A percentile compares a stretch with the other conserved stretches of the same genome.
These are phyloP conservation scores for Dufourea novaeangliae DNA, from an alignment of 1,140 invertebrate genomes.

Conservation along the genomic window DNA sequence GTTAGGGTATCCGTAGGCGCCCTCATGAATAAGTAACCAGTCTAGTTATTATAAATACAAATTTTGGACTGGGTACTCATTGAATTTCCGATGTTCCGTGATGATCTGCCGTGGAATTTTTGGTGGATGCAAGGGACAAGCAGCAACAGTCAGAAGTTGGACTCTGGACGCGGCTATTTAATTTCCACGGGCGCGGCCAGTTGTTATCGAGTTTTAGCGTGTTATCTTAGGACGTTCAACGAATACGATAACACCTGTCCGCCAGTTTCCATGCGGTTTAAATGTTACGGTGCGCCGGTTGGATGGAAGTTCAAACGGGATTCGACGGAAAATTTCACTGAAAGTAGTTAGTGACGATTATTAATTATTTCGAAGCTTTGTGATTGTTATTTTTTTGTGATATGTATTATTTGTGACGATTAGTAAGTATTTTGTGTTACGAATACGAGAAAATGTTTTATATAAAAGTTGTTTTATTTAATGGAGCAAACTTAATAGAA, in stretches of 20 bases:
- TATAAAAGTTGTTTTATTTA: no score
- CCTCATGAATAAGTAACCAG: constrained; percentile 46
- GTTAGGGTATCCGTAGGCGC: neutral
- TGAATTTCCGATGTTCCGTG: neutral
- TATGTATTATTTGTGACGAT: no score
- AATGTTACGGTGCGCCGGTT: neutral
- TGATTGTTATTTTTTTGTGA: no score
- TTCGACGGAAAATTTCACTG: neutral
- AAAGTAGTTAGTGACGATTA: no score
- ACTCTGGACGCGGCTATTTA: constrained; percentile 23
- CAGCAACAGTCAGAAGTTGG: constrained; percentile 9
- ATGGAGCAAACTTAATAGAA: no score
- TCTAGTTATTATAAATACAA: neutral
- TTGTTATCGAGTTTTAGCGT: constrained; percentile 42
- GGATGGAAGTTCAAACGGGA: constrained; percentile 16
- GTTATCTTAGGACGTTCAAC: constrained; percentile 30
- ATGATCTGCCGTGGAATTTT: neutral
- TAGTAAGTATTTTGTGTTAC: no score
- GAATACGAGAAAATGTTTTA: no score
- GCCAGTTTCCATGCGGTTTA: constrained; percentile 16
- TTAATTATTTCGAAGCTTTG: constrained; percentile 14
- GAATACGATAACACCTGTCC: constrained; percentile 35
- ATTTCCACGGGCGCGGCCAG: constrained; percentile 10
- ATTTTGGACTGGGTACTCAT: neutral
- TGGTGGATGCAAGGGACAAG: neutral